Conservation (phyloP, 1,140 invertebrate species). For the Caerostris extrusa region DNA sequence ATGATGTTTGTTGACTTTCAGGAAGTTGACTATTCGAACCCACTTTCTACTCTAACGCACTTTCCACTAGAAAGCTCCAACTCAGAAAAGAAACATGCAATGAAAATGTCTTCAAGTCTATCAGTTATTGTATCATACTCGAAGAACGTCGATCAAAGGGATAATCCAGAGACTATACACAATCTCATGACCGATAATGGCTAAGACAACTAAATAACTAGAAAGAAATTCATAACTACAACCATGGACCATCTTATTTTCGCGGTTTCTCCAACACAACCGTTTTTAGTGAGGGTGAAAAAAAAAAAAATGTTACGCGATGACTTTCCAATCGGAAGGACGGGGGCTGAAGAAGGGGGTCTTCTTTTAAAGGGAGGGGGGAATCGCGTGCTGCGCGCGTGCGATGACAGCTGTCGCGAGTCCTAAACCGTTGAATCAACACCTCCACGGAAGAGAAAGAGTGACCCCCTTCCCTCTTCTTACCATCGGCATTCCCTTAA, state of each 20-base stretch:
- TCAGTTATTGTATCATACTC: too few species aligned
- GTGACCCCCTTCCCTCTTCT: neutral
- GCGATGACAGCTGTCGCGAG: slow-evolving; percentile 26
- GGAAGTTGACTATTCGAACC: too few species aligned
- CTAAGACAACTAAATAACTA: too few species aligned
- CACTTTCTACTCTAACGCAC: too few species aligned
- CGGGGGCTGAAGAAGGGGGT: neutral
- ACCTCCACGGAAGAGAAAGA: neutral
- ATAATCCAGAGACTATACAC: too few species aligned
- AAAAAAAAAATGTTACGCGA: neutral
- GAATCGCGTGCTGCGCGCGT: slow-evolving; percentile 56
- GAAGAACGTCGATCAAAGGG: too few species aligned
- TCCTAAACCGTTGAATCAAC: slow-evolving; percentile 34
- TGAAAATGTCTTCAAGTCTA: too few species aligned
- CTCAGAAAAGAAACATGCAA: too few species aligned
- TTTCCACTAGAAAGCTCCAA: too few species aligned
- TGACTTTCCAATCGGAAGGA: neutral
- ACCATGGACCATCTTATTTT: neutral
- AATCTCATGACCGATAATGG: too few species aligned
- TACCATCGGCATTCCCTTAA: neutral
- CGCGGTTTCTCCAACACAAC: neutral
- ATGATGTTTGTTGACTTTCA: too few species aligned
- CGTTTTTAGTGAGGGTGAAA: neutral
- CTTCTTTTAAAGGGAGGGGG: neutral
- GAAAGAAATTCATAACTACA: too few species aligned